These are phyloP conservation scores for Anableps anableps DNA, from an alignment of 2,797 vertebrate genomes.

Conservation along the genomic window DNA sequence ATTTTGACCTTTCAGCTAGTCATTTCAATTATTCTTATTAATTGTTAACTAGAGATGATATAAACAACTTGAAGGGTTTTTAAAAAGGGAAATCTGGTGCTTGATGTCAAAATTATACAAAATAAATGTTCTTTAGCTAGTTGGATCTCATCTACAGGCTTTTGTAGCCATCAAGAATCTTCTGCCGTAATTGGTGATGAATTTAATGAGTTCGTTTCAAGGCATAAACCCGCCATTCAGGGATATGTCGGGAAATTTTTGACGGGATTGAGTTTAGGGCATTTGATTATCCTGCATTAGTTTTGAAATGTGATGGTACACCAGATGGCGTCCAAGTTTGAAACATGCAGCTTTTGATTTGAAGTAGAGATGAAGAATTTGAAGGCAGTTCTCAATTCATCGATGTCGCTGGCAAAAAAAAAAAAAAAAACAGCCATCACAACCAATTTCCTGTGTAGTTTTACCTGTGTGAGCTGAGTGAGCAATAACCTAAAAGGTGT, in stretches of 20 bases:
- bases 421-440: no score
- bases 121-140: not conserved
- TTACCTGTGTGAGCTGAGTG: no score
- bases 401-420: no score
- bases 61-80: not conserved
- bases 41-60: not conserved
- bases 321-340: no score
- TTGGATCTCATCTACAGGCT: not conserved
- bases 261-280: not conserved
- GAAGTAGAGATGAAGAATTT: no score
- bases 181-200: not conserved
- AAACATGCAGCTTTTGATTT: no score
- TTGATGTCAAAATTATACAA: not conserved
- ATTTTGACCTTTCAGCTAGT: not conserved
- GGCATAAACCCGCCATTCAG: not conserved
- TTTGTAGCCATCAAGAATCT: not conserved
- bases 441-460: no score
- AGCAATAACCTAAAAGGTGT: no score
- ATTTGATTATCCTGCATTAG: no score
- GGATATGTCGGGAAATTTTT: not conserved
- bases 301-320: no score
- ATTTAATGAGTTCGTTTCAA: not conserved
- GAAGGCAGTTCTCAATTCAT: no score
- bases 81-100: not conserved
- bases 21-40: not conserved